These are phyloP conservation scores for Furnarius figulus DNA, from an alignment of 2,113 vertebrate genomes.

Conservation along the genomic window DNA sequence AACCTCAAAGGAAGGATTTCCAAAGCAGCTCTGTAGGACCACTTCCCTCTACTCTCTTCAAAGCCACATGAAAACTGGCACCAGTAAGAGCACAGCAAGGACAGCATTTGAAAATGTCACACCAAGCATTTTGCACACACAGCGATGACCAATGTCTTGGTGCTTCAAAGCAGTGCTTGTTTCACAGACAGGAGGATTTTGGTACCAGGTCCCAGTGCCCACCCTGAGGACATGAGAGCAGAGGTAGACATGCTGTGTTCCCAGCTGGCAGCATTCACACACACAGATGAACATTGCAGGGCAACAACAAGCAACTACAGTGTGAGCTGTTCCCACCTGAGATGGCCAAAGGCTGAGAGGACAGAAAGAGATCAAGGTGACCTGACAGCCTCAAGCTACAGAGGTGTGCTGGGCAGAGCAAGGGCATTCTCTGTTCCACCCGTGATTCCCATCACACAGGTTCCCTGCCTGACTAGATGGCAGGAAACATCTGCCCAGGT, in stretches of 20 bases:
- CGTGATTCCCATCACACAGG: background rate
- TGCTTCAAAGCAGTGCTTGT: background rate
- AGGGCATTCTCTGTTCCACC: background rate
- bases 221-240: background rate
- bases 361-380: background rate
- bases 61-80: background rate
- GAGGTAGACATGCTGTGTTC: background rate
- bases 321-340: background rate
- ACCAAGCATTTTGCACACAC: accelerated
- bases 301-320: background rate
- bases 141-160: accelerated
- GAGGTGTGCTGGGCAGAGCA: background rate
- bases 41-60: background rate
- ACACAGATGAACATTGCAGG: background rate
- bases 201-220: background rate
- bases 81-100: background rate
- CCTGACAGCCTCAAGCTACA: background rate
- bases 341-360: background rate
- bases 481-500: constrained; percentile 37
- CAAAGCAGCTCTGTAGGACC: background rate
- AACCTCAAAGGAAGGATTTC: background rate
- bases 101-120: background rate
- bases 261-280: background rate
- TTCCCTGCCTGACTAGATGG: background rate
- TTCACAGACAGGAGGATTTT: background rate